Base-by-base conservation (phyloP, 2,888 invertebrate species). In the Leucophenga maculata region DNA sequence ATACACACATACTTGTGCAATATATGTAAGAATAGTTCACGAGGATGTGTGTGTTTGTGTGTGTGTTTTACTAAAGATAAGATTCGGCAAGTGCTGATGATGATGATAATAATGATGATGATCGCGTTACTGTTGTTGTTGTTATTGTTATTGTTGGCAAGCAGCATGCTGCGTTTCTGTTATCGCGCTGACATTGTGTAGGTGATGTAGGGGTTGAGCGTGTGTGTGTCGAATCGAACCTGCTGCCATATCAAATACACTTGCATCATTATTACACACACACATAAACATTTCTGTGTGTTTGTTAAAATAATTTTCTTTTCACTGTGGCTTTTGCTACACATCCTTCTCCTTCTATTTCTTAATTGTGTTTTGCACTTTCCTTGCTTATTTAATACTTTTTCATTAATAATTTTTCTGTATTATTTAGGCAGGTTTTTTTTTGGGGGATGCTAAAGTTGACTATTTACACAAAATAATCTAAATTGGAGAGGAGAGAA, bases 391-490 rank as follows among this genome's bases (percentile, higher is more conserved):
- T 50, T 50, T 60, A 79, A 78, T 73, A 75, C n/a, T n/a, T n/a
- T 74, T 84, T 84, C 84, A 84, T 84, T 84, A 81, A 82, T 81
- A 84, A 84, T 81, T 80, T 80, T 84, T 75, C 76, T 82, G 71
- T 78, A 76, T 85, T 70, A 52, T 31, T 67, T 65, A 65, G 68
- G 72, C 71, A 77, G 77, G 64, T 78, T 83, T 80, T 79, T 76
- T 81, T 84, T 80, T 82, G 72, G 74, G 72, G 73, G 70, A 71
- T 66, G 72, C 71, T 70, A 59, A 69, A 57, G 66, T 13, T 55
- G 48, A 48, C 48, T 13, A 32, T 39, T 20, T 55, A 20, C 52
- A 3, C 20, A 50, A 52, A 52, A 16, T 52, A 13, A 39, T 39
- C 6, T 6, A 39, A 39, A 39, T 3, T 39, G 8, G 39, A 6